A percentile compares a stretch with the other conserved stretches of the same genome.
Evolutionary conservation across 2,797 vertebrate genomes (phyloP).

Genomic region (Propithecus perrieri): DNA sequence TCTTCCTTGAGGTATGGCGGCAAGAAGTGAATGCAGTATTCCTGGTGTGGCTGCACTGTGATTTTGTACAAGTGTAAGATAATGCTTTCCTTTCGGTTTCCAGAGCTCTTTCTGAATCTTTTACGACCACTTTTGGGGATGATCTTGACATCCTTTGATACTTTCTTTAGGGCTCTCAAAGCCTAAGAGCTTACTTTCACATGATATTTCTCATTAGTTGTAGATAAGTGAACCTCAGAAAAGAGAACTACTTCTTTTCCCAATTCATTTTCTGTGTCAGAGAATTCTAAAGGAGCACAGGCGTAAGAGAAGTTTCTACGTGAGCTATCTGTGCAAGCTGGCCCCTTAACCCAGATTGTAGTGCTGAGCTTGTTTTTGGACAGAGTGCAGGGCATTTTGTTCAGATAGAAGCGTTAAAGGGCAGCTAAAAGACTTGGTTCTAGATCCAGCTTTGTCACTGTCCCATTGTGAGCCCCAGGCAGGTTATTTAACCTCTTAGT

Average conservation of each 20-base stretch:
- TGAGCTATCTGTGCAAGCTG: neutral
- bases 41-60: constrained; percentile 52
- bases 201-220: constrained; percentile 24
- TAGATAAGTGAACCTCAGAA: neutral
- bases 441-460: neutral
- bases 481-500: neutral
- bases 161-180: neutral
- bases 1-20: constrained; percentile 46
- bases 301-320: neutral
- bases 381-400: neutral
- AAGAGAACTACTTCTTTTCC: neutral
- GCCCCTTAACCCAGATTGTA: constrained; percentile 14
- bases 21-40: constrained; percentile 45
- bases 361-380: neutral
- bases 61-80: constrained; percentile 56
- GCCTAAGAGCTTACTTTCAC: constrained; percentile 47
- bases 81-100: constrained; percentile 48
- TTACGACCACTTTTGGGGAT: neutral
- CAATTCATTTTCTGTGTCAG: neutral
- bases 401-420: neutral
- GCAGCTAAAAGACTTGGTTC: neutral
- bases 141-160: constrained; percentile 28
- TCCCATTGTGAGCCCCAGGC: neutral
- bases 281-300: neutral
- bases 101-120: constrained; percentile 23